Percentiles rank a stretch among this genome's conserved stretches.
Conservation (phyloP, 2,797 vertebrate species). For the Botia kubotai region DNA sequence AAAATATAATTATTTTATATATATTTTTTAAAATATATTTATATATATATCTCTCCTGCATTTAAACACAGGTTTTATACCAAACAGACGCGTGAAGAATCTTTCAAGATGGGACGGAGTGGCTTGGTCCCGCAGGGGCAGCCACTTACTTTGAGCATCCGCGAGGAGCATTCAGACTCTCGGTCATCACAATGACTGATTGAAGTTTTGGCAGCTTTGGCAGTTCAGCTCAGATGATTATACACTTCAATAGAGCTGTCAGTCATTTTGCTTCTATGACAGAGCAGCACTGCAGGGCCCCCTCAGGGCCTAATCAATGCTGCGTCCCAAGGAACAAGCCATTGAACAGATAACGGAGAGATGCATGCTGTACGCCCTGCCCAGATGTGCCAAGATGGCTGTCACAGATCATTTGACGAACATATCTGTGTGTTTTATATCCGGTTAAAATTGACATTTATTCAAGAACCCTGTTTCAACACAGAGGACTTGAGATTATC, state of each 20-base stretch:
- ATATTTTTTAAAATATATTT: too few relatives aligned
- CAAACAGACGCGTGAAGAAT: conserved; percentile 56
- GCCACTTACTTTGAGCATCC: conserved; percentile 63
- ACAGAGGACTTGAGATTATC: background rate
- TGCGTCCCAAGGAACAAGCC: conserved; percentile 75
- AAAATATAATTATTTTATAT: too few relatives aligned
- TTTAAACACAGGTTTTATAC: conserved; percentile 18
- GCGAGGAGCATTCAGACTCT: conserved; percentile 59
- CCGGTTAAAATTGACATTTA: conserved; percentile 65
- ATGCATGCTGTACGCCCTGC: conserved; percentile 63
- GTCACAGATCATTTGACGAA: conserved; percentile 76
- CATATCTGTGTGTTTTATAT: conserved; percentile 65
- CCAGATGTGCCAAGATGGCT: conserved; percentile 57
- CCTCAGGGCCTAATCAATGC: conserved; percentile 82
- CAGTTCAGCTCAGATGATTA: conserved; percentile 70
- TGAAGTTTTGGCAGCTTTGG: conserved; percentile 76
- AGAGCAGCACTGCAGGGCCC: conserved; percentile 73
- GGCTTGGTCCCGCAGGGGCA: conserved; percentile 62
- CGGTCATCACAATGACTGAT: conserved; percentile 74
- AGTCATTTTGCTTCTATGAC: conserved; percentile 74
- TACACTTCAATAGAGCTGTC: conserved; percentile 84
- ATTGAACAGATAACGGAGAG: conserved; percentile 72
- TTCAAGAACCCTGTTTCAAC: conserved; percentile 38
- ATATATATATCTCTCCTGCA: background rate
- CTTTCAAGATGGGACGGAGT: conserved; percentile 72